These are phyloP conservation scores for Gymnothorax reevesii DNA, from an alignment of 2,797 vertebrate genomes.

Conservation along the genomic window DNA sequence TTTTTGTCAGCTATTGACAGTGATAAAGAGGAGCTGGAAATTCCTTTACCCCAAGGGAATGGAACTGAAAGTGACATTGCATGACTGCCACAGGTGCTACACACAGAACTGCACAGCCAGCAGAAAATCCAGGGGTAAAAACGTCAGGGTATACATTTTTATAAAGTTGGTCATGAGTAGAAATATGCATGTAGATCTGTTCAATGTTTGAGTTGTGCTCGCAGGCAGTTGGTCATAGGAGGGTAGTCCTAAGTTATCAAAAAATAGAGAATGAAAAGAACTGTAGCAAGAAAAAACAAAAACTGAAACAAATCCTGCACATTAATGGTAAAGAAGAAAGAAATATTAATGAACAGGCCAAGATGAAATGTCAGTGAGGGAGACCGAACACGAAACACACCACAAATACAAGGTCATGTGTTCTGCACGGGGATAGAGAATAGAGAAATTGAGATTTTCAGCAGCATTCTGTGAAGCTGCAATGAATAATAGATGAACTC, in stretches of 20 bases:
- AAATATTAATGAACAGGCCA: background rate
- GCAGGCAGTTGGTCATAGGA: background rate
- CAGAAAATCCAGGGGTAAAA: conserved; percentile 8
- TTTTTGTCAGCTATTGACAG: conserved; percentile 23
- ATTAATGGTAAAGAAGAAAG: background rate
- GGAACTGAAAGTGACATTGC: conserved; percentile 16
- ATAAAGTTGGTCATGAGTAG: background rate
- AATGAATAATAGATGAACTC: conserved; percentile 57
- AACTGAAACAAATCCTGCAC: conserved; percentile 6
- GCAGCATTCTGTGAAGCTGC: conserved; percentile 38
- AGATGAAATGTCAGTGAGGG: conserved; percentile 18
- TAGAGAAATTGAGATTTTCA: conserved; percentile 48
- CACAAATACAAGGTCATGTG: conserved; percentile 47
- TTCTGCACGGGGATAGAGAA: conserved; percentile 51
- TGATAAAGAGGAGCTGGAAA: conserved; percentile 26
- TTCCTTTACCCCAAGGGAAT: conserved; percentile 4
- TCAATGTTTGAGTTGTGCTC: conserved; percentile 30
- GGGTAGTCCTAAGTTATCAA: background rate
- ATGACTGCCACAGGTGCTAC: conserved; percentile 14
- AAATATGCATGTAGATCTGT: background rate
- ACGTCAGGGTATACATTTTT: background rate
- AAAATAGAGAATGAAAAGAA: conserved; percentile 19
- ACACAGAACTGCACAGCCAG: conserved; percentile 4
- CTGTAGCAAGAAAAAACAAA: background rate
- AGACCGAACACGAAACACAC: conserved; percentile 37